Evolutionary conservation across 2,113 vertebrate species (phyloP), one percentile per base, ranked within the genome.

Genomic region (Ceyx melanurus): DNA sequence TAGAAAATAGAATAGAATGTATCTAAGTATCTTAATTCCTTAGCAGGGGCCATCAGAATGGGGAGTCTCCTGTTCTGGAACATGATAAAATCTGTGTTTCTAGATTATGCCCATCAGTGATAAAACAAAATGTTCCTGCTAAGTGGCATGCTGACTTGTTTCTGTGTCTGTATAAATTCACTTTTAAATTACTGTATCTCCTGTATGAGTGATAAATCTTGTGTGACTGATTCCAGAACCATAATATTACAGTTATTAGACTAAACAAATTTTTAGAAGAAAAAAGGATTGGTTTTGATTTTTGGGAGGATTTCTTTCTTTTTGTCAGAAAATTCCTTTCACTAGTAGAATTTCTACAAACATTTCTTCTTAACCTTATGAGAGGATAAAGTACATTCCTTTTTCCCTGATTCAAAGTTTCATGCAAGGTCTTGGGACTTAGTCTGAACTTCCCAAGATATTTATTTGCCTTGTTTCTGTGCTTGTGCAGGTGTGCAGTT

Each of bases 41-140:
- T 72, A 50, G 5, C 2, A 2, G 15, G 5, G 28, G 0, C 2
- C 3, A 22, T 4, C 9, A 26, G 28, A 12, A 6, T 37, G 11
- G 6, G 5, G 5, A 46, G 13, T 37, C 15, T 83, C 13, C 18
- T 71, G 12, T 83, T 13, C 15, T 71, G 10, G 28, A 76, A 65
- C 11, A 28, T 15, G 28, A 4, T 31, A 53, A 76, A 74, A 62
- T 77, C 23, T 68, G 2, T 6, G 15, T 66, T 67, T 73, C 29
- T 22, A 46, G 11, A 23, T 35, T 42, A 46, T 12, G 11, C 2
- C 6, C 6, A 33, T 33, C 5, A 53, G 25, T 28, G 5, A 46
- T 11, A 81, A n/a, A 88, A 60, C 7, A 3, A 80, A 57, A 64
- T 1, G 2, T 33, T 84, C 21, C 51, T 84, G 21, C 4, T 68